Evolutionary conservation across 1,140 invertebrate species (phyloP).

Genomic region (Tribolium madens): DNA sequence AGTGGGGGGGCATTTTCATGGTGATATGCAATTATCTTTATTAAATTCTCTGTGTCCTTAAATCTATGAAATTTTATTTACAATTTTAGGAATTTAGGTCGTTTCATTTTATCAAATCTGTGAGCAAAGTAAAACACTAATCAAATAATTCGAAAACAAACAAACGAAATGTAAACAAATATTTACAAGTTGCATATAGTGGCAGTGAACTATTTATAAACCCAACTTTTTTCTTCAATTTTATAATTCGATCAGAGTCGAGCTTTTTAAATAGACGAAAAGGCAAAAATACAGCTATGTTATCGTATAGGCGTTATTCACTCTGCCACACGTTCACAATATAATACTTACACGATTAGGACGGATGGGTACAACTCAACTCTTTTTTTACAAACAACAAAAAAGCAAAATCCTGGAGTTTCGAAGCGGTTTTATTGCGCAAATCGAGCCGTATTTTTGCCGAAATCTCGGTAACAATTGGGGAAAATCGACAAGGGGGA

Average conservation of each 20-base stretch:
- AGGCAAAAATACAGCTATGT: slow-evolving; percentile 64
- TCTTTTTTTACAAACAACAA: slow-evolving; percentile 40
- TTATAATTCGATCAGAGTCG: slow-evolving; percentile 45
- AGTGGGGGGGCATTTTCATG: slow-evolving; percentile 17
- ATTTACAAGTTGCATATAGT: slow-evolving; percentile 54
- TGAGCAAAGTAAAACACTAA: slow-evolving; percentile 61
- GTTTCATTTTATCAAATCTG: slow-evolving; percentile 48
- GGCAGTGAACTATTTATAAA: slow-evolving; percentile 62
- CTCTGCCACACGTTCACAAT: slow-evolving; percentile 38
- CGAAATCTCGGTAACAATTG: slow-evolving; percentile 49
- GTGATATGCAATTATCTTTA: slow-evolving; percentile 51
- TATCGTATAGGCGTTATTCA: slow-evolving; percentile 36
- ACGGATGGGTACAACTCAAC: slow-evolving; percentile 55
- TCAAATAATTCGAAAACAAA: slow-evolving; percentile 56
- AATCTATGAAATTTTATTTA: slow-evolving; percentile 33
- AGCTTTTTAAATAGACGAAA: slow-evolving; percentile 53
- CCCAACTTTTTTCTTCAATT: slow-evolving; percentile 44
- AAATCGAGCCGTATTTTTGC: slow-evolving; percentile 61
- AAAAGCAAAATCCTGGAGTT: slow-evolving; percentile 27
- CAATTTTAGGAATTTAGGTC: slow-evolving; percentile 37
- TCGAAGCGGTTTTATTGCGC: slow-evolving; percentile 33
- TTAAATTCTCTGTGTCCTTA: slow-evolving; percentile 28
- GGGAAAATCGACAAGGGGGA: slow-evolving; percentile 25
- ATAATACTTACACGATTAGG: slow-evolving; percentile 49
- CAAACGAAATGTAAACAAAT: slow-evolving; percentile 45